These are phyloP conservation scores for Halyomorpha halys DNA, from an alignment of 1,140 invertebrate genomes.

Conservation along the genomic window DNA sequence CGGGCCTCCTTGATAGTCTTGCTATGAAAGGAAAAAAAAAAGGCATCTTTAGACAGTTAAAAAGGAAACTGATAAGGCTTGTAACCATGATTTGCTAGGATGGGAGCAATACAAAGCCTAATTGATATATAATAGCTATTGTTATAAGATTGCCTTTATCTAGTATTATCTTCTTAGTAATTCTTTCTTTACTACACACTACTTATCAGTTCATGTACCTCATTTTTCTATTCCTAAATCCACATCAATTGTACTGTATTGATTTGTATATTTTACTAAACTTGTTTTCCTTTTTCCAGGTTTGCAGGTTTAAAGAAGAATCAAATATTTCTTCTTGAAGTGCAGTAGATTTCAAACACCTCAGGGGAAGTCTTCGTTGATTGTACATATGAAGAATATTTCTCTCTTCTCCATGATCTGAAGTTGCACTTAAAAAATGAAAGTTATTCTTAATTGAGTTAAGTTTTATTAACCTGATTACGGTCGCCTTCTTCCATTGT, in stretches of 20 bases:
- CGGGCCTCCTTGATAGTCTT: no score
- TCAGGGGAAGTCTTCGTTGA: neutral
- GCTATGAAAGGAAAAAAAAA: no score
- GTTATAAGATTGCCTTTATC: no score
- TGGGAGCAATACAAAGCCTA: no score
- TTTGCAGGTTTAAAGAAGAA: neutral
- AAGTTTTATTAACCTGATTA: conserved; percentile 15
- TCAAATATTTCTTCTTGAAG: neutral
- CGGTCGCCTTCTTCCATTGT: conserved; percentile 4
- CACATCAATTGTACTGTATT: neutral
- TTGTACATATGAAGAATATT: neutral
- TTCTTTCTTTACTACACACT: no score
- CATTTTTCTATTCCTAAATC: neutral
- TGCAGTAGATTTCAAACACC: neutral
- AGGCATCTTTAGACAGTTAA: no score
- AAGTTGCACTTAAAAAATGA: conserved; percentile 1
- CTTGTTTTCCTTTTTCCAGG: neutral
- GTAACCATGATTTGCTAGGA: no score
- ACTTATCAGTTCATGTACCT: neutral
- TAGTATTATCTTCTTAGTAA: no score
- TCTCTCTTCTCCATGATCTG: neutral
- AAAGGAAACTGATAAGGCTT: no score
- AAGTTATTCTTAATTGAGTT: neutral
- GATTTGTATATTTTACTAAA: neutral
- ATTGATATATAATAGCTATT: no score